Evolutionary conservation across 2,888 invertebrate genomes (phyloP), one percentile per base, ranked within the genome.

Genomic region (Drosophila kambysellisi): DNA sequence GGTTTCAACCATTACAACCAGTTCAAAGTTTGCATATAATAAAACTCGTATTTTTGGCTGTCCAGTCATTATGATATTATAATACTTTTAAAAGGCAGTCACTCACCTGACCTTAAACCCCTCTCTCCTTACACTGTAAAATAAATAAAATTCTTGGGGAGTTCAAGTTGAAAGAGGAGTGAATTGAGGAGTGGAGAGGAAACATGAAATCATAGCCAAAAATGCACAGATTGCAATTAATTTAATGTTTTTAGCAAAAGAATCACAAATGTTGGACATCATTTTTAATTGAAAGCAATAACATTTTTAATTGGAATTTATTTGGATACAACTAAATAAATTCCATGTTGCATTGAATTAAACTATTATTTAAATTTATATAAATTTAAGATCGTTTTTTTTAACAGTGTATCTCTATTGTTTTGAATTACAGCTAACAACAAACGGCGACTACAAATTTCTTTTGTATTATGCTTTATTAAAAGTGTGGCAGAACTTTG

Each of bases 401-500:
- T 30, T 30, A 12, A 37, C 53, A 33, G 39, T 29, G 51, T 25
- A 29, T 33, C 50, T 25, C 33, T 39, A 17, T 50, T 39, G 50
- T 25, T 60, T 66, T 81, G 33, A 65, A 35, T 83, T 74, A 41
- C 66, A 85, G 85, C 75, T 54, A 51, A 57, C 52, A 59, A 53
- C 48, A 60, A 57, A 57, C 65, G 52, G 58, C 39, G 39, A 39
- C 29, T 33, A 73, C 68, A 63, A 79, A 68, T 82, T 81, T 62
- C 35, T 51, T 53, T 64, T 66, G 58, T 70, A 70, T 58, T 61
- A 76, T 73, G 74, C 66, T 75, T 74, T 76, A 89, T 84, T 81
- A 86, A 89, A 88, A 88, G 89, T 81, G 88, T 85, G 83, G 83
- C 86, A 88, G 83, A 88, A 85, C 81, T 76, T 76, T 81, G 70